Percentiles rank a stretch among this genome's conserved stretches.
Evolutionary conservation across 2,888 invertebrate species (phyloP).

Genomic region (Lycia hirtaria): DNA sequence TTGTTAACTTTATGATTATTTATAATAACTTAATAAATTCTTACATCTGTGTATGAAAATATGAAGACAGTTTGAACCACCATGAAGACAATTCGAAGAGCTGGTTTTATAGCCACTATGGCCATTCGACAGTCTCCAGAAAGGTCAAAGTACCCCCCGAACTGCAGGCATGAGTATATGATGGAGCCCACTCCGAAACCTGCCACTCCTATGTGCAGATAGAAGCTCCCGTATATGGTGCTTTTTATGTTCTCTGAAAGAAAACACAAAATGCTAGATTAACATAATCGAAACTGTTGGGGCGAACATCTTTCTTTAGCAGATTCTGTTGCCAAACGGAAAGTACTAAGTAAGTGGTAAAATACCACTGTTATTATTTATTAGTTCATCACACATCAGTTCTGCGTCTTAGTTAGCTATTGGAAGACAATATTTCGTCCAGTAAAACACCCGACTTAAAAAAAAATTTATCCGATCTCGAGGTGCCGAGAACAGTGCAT

Average conservation of each 20-base stretch:
- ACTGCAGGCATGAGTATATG: constrained; percentile 89
- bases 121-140: constrained; percentile 86
- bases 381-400: too few species aligned
- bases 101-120: constrained; percentile 87
- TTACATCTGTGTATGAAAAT: constrained; percentile 89
- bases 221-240: constrained; percentile 86
- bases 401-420: too few species aligned
- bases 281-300: too few species aligned
- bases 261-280: constrained; percentile 6
- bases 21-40: constrained; percentile 35
- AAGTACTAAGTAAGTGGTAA: too few species aligned
- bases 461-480: too few species aligned
- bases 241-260: constrained; percentile 62
- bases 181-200: constrained; percentile 89
- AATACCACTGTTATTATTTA: too few species aligned
- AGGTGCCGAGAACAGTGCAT: too few species aligned
- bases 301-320: too few species aligned
- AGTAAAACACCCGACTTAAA: too few species aligned
- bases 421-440: too few species aligned
- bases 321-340: too few species aligned
- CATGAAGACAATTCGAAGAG: constrained; percentile 87
- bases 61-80: constrained; percentile 90
- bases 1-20: not conserved
- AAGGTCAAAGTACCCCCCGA: constrained; percentile 89
- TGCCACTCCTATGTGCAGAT: constrained; percentile 87